phyloP scores from a whole-genome alignment of 1,140 invertebrate genomes.

The Pseudomyrmex flavicornis region DNA sequence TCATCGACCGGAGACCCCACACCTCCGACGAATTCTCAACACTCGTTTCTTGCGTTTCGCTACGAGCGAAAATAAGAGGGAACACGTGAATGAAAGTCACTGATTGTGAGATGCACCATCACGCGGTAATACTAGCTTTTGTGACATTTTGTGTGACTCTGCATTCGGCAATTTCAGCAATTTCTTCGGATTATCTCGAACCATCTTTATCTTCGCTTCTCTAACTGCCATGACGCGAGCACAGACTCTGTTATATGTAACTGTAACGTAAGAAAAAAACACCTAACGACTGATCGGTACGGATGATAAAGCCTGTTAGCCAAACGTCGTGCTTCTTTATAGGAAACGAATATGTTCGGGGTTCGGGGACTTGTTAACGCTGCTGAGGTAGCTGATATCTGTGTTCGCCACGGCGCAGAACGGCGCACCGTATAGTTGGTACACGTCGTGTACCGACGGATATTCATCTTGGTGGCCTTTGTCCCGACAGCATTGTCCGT shows the following conservation, averaged over 20 bases:
- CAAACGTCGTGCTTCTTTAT: conserved; percentile 77
- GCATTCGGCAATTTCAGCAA: neutral
- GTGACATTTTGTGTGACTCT: neutral
- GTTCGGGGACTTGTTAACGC: conserved; percentile 69
- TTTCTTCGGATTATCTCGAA: neutral
- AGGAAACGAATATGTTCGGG: conserved; percentile 77
- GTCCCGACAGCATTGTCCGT: conserved; percentile 64
- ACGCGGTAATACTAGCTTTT: conserved; percentile 20
- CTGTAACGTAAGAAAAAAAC: conserved; percentile 63
- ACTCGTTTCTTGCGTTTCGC: conserved; percentile 57
- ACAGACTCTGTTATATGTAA: neutral
- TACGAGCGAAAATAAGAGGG: conserved; percentile 37
- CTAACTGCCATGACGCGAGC: conserved; percentile 23
- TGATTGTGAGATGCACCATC: conserved; percentile 19
- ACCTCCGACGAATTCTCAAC: conserved; percentile 73
- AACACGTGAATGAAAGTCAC: neutral
- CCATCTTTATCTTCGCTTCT: neutral
- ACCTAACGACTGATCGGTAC: conserved; percentile 76
- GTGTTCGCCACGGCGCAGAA: conserved; percentile 59
- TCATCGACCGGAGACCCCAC: conserved; percentile 70
- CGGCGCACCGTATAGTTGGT: conserved; percentile 29
- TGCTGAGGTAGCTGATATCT: conserved; percentile 69
- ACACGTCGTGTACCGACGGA: conserved; percentile 66
- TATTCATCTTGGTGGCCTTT: conserved; percentile 71
- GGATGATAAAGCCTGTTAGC: conserved; percentile 76